These are phyloP conservation scores for Sphaerophoria taeniata DNA, from an alignment of 2,888 invertebrate genomes.

Conservation along the genomic window DNA sequence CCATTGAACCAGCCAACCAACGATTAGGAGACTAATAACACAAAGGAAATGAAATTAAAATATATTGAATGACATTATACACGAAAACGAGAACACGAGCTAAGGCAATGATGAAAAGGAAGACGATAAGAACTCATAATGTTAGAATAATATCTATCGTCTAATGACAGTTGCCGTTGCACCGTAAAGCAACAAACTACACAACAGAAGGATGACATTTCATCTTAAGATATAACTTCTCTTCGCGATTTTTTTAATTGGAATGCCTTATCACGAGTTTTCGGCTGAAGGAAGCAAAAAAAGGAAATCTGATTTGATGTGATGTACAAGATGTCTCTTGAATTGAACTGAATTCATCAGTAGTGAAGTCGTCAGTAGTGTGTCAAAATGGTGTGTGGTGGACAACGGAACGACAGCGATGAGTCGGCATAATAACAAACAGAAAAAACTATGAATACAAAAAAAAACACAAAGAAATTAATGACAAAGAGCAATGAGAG, in stretches of 20 bases:
- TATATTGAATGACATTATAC: constrained; percentile 49
- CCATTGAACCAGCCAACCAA: constrained; percentile 21
- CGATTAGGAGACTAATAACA: constrained; percentile 60
- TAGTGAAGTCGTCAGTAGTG: no score
- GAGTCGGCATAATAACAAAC: constrained; percentile 20
- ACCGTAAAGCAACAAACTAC: neutral
- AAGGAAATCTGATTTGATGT: no score
- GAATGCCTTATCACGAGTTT: constrained; percentile 56
- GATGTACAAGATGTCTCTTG: no score
- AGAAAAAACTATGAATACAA: constrained; percentile 20
- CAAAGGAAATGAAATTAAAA: constrained; percentile 54
- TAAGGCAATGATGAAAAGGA: neutral
- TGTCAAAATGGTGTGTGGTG: neutral
- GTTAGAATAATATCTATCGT: neutral
- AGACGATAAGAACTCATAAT: constrained; percentile 27
- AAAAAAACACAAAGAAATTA: no score
- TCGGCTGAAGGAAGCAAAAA: neutral
- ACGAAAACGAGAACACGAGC: constrained; percentile 14
- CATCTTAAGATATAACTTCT: constrained; percentile 61
- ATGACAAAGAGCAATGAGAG: constrained; percentile 34
- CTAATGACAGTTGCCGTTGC: constrained; percentile 49
- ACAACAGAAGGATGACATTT: constrained; percentile 49
- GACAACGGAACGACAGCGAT: constrained; percentile 2
- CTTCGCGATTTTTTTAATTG: constrained; percentile 14
- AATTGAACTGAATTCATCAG: no score